These are phyloP conservation scores for Sardinella longiceps DNA, from an alignment of 2,797 vertebrate species.

Conservation along the genomic window DNA sequence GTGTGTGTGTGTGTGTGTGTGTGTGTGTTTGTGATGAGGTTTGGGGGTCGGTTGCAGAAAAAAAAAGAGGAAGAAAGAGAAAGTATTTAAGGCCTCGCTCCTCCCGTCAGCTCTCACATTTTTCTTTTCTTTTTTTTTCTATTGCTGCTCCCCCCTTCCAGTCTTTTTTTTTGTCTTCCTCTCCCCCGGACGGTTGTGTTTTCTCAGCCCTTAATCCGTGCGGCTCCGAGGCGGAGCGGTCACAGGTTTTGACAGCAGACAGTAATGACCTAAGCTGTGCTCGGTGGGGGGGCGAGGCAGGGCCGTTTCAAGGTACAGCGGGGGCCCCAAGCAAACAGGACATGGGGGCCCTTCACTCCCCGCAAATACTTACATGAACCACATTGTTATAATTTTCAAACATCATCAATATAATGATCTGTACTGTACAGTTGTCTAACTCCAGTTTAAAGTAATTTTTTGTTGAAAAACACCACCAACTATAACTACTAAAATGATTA, in stretches of 20 bases:
- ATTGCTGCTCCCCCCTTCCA: conserved; percentile 68
- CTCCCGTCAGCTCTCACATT: conserved; percentile 70
- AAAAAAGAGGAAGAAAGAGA: conserved; percentile 54
- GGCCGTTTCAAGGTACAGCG: too few species aligned
- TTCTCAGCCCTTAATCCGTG: conserved; percentile 72
- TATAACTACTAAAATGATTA: too few species aligned
- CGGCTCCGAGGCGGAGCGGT: conserved; percentile 61
- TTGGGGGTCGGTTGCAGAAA: not conserved
- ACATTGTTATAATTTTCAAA: too few species aligned
- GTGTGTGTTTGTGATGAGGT: not conserved
- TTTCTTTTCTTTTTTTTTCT: conserved; percentile 41
- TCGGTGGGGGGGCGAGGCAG: too few species aligned
- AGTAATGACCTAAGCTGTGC: conserved; percentile 74
- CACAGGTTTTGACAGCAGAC: conserved; percentile 77
- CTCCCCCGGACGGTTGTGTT: conserved; percentile 67
- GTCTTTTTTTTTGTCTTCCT: conserved; percentile 61
- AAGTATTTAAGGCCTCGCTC: conserved; percentile 74
- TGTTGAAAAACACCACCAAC: too few species aligned
- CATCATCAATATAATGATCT: too few species aligned
- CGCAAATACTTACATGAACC: too few species aligned
- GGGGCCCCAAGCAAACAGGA: too few species aligned
- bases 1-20: not conserved
- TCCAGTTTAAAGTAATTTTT: too few species aligned
- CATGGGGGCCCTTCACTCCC: too few species aligned
- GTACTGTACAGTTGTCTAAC: too few species aligned